phyloP scores from a whole-genome alignment of 2,888 invertebrate species.

The Cosmorhoe ocellata region DNA sequence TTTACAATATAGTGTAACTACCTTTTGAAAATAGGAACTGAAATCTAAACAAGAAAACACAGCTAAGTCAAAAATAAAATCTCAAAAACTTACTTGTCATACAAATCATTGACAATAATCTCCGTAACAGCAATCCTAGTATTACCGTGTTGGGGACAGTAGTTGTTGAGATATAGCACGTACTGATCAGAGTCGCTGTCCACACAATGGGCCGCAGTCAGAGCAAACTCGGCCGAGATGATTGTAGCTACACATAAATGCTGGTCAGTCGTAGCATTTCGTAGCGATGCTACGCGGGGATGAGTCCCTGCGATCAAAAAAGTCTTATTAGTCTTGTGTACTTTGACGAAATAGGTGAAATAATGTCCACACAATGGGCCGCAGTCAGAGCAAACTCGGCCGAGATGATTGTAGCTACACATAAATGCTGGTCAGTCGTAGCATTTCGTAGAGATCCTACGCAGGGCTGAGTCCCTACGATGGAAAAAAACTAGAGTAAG shows the following conservation, averaged over 20 bases:
- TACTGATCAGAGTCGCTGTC: slow-evolving; percentile 44
- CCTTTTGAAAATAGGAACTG: too few relatives aligned
- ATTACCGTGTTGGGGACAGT: slow-evolving; percentile 39
- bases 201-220: slow-evolving; percentile 75
- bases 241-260: slow-evolving; percentile 69
- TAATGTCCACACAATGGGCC: slow-evolving; percentile 67
- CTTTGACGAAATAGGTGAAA: too few relatives aligned
- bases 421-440: slow-evolving; percentile 53
- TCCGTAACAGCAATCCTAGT: slow-evolving; percentile 50
- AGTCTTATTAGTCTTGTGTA: too few relatives aligned
- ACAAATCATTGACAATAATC: slow-evolving; percentile 52
- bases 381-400: slow-evolving; percentile 60
- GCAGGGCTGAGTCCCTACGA: slow-evolving; percentile 55
- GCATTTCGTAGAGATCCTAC: slow-evolving; percentile 62
- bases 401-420: slow-evolving; percentile 63
- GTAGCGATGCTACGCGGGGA: slow-evolving; percentile 60
- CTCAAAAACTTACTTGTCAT: slow-evolving; percentile 62
- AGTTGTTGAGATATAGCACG: slow-evolving; percentile 57
- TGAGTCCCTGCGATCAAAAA: slow-evolving; percentile 47
- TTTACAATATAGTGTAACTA: too few relatives aligned
- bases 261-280: slow-evolving; percentile 46
- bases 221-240: slow-evolving; percentile 49
- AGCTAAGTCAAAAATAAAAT: too few relatives aligned
- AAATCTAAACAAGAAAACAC: too few relatives aligned
- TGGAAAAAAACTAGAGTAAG: neutral